Base-by-base conservation (phyloP, 2,888 invertebrate species). In the Camptogramma bilineatum region DNA sequence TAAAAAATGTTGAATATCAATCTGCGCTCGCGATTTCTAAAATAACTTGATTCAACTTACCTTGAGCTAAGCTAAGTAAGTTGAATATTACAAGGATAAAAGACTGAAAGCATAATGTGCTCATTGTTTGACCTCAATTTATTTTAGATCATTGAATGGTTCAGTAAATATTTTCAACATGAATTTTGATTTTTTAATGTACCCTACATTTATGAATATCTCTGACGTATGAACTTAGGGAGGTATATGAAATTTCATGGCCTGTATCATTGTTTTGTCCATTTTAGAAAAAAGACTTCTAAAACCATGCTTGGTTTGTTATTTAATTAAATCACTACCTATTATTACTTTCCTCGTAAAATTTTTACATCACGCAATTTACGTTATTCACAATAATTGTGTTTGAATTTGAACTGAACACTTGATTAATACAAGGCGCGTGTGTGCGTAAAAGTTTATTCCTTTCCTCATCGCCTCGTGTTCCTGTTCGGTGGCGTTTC, bases 401-500 rank as follows among this genome's bases (percentile, higher is more conserved):
- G 63, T 65, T 13, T 13, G 28, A 28, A 34, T 13, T 66, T 55
- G 52, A 24, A 60, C 53, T 62, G 48, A 68, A 62, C 57, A 56
- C 9, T 39, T 31, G 13, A 62, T 62, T 62, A 65, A 66, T 56
- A 61, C 57, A 59, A 55, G 24, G 52, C 59, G 66, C 62, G 64
- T 68, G 77, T 76, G 75, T 76, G 72, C 73, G 73, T 78, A 76
- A 69, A 76, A 69, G 67, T 77, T 76, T 83, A 79, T 84, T 85
- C 77, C 83, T 81, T 84, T 82, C 80, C 82, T 79, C 83, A 82
- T 74, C 80, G 84, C 84, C 81, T 84, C 85, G 84, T 87, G 88
- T 88, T 89, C 88, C 86, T 91, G 87, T 85, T 87, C 80, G 82
- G 83, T 79, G 79, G 83, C 79, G 85, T 85, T 85, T 91, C 91